Evolutionary conservation across 2,888 invertebrate genomes (phyloP), one percentile per base, ranked within the genome.

Genomic region (Trachelus stipa): DNA sequence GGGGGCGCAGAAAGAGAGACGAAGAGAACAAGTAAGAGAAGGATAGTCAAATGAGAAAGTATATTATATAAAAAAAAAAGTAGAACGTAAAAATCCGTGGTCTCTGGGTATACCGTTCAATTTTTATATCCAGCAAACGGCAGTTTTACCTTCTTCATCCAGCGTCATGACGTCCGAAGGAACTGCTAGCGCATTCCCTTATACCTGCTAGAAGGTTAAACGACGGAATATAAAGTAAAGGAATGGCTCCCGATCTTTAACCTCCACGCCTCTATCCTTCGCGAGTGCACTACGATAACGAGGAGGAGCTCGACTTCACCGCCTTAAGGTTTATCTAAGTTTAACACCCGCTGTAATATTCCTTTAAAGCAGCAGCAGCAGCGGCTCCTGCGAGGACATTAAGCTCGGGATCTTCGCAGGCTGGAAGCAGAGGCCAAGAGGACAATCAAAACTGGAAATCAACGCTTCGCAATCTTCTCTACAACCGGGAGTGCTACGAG

Each of bases 41-140:
- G 73, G 69, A 37, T 56, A 77, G 31, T 34, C 73, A 71, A 79
- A 80, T 80, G 73, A 73, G 76, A 81, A 77, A 78, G 76, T 77
- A 77, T 71, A 71, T 6, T 68, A 71, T 73, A 34, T 34, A 34
- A 68, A 74, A 73, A 56, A 40, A 40, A 40, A 56, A 9, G 56
- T 23, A 23, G 23, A 23, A 56, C 56, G 23, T 56, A 23, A 23
- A 56, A 56, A 56, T 56, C 23, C 56, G 23, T 15, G 23, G 23
- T 56, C 56, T 56, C 56, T 9, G 56, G 56, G 2, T 56, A 56
- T 56, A 56, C 23, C 9, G 2, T 56, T 56, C 56, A 56, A 56
- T 56, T 56, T 9, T 56, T 56, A 56, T 56, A 56, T 23, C 23
- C 9, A 15, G 9, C 56, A 23, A 56, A 56, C 6, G 56, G 56